phyloP scores from a whole-genome alignment of 2,797 vertebrate genomes.

The Halcyon smyrnensis region DNA sequence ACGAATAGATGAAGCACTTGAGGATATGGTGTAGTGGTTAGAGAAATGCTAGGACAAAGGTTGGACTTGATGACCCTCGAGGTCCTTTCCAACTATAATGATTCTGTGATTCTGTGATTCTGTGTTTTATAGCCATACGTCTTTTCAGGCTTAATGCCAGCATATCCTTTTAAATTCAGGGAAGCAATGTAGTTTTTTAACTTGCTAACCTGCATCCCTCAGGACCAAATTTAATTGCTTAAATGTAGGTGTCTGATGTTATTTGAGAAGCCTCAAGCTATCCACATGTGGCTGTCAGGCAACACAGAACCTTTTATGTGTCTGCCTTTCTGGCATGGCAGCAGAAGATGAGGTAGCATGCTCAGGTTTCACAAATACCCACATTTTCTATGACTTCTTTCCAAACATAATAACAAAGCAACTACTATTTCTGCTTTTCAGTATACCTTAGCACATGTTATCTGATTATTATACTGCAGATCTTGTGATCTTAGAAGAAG shows the following conservation, averaged over 20 bases:
- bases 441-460: fast-evolving
- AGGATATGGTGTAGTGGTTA: too few relatives aligned
- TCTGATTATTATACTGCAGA: neutral
- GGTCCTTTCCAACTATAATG: too few relatives aligned
- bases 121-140: neutral
- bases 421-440: neutral
- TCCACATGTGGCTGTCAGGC: neutral
- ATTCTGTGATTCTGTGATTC: too few relatives aligned
- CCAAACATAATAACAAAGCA: neutral
- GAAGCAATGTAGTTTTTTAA: neutral
- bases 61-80: too few relatives aligned
- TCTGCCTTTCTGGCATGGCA: neutral
- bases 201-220: neutral
- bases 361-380: neutral
- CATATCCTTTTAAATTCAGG: neutral
- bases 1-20: too few relatives aligned
- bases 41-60: too few relatives aligned
- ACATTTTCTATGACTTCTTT: neutral
- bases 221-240: neutral
- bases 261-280: neutral
- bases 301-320: neutral
- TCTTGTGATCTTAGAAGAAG: neutral
- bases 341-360: neutral
- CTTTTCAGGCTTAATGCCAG: neutral
- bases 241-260: neutral